Evolutionary conservation across 37 sponge, comb jelly and placozoan genomes (phyloP).

Genomic region (Eunapius fragilis): DNA sequence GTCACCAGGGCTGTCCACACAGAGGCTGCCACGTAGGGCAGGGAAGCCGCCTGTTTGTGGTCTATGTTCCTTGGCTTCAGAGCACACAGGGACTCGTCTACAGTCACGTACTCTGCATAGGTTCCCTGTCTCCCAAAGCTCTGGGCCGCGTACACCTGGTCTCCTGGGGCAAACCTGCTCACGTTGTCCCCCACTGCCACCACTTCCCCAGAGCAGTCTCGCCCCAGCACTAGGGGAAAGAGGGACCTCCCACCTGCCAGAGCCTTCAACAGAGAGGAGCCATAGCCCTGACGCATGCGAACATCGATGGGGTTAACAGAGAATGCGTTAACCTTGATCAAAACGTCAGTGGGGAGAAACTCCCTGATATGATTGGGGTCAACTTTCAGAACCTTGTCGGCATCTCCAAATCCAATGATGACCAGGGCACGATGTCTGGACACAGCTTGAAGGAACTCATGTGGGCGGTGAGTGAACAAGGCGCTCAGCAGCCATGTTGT

Average conservation of each 20-base stretch:
- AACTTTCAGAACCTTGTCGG: conserved; percentile 45
- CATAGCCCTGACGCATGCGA: conserved; percentile 60
- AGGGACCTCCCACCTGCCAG: not conserved
- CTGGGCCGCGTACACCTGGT: conserved; percentile 68
- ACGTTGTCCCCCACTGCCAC: conserved; percentile 82
- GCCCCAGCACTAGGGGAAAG: conserved; percentile 77
- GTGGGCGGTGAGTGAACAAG: not conserved
- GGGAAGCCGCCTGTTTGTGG: conserved; percentile 73
- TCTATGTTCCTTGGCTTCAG: conserved; percentile 64
- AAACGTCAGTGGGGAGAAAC: conserved; percentile 74
- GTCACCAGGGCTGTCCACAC: conserved; percentile 75
- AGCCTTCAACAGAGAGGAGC: conserved; percentile 7
- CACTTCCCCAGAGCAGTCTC: conserved; percentile 90
- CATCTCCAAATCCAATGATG: conserved; percentile 33
- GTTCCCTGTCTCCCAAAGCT: conserved; percentile 43
- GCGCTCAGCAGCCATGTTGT: conserved; percentile 11
- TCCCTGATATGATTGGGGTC: conserved; percentile 15
- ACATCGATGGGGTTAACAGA: conserved; percentile 76
- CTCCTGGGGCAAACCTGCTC: conserved; percentile 62
- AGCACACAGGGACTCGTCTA: conserved; percentile 37
- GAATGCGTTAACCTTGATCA: conserved; percentile 73
- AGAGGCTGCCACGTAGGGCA: conserved; percentile 82
- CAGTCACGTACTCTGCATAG: conserved; percentile 60
- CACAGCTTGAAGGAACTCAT: conserved; percentile 26
- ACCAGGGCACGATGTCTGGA: conserved; percentile 61